Conservation (phyloP, 2,888 invertebrate species). For the Chromoteleia sp. region DNA sequence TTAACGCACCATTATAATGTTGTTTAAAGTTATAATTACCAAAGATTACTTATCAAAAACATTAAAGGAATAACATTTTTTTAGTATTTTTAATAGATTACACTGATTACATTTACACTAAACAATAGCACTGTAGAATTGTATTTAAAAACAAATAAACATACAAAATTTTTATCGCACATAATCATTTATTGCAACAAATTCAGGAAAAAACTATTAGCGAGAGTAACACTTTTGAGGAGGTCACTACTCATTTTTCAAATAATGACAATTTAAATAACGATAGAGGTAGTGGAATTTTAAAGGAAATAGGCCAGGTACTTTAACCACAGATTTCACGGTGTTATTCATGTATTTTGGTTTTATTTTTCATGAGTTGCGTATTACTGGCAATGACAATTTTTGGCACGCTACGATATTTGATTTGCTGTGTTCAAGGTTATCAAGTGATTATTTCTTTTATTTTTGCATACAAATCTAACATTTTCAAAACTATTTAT, state of each 20-base stretch:
- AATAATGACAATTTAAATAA: constrained; percentile 51
- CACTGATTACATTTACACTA: constrained; percentile 32
- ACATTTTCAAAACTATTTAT: too few relatives aligned
- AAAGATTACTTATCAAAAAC: background rate
- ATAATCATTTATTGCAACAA: constrained; percentile 59
- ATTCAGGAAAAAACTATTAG: constrained; percentile 52
- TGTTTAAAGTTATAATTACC: constrained; percentile 17
- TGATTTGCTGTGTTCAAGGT: constrained; percentile 42
- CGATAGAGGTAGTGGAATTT: constrained; percentile 54
- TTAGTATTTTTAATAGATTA: constrained; percentile 21
- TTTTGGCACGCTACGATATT: constrained; percentile 48
- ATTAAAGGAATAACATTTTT: background rate
- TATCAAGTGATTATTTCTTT: constrained; percentile 2
- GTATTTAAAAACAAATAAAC: constrained; percentile 17
- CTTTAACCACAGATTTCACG: constrained; percentile 47
- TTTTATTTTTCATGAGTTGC: constrained; percentile 48
- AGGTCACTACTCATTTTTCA: constrained; percentile 55
- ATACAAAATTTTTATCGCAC: constrained; percentile 37
- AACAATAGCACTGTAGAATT: constrained; percentile 32
- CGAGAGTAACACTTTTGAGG: constrained; percentile 56
- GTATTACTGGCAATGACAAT: constrained; percentile 10
- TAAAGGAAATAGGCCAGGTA: constrained; percentile 61
- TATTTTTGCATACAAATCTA: background rate
- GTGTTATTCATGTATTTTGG: constrained; percentile 53
- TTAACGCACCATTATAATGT: constrained; percentile 34